Conservation (phyloP, 1,140 invertebrate species). For the Macrobrachium rosenbergii region DNA sequence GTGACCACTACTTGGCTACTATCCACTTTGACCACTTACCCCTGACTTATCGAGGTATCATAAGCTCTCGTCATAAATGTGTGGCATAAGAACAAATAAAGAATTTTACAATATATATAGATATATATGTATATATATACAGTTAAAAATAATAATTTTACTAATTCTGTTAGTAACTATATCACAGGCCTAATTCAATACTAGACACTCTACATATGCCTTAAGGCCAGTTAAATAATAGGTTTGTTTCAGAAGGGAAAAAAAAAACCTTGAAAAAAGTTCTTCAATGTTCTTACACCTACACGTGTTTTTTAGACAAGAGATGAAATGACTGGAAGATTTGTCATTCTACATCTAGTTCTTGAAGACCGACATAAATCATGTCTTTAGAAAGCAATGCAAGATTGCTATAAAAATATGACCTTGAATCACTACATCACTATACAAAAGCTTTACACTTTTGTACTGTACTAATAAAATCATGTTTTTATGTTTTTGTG, state of each 20-base stretch:
- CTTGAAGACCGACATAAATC: slow-evolving; percentile 51
- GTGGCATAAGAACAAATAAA: slow-evolving; percentile 23
- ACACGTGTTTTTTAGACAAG: slow-evolving; percentile 38
- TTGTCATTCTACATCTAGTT: slow-evolving; percentile 51
- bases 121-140: slow-evolving; percentile 3
- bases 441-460: slow-evolving; percentile 63
- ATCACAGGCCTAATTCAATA: too few species aligned
- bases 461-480: slow-evolving; percentile 62
- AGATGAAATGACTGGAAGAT: slow-evolving; percentile 64
- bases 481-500: slow-evolving; percentile 56
- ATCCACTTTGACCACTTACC: slow-evolving; percentile 28
- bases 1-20: slow-evolving; percentile 34
- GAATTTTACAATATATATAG: neutral
- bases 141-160: slow-evolving; percentile 1
- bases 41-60: slow-evolving; percentile 40
- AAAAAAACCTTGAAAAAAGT: neutral
- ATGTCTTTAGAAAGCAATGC: slow-evolving; percentile 56
- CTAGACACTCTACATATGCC: too few species aligned
- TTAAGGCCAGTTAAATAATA: too few species aligned
- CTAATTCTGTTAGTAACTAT: too few species aligned
- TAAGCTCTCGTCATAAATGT: slow-evolving; percentile 26
- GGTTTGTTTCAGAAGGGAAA: too few species aligned
- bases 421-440: slow-evolving; percentile 45
- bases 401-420: slow-evolving; percentile 64
- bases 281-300: slow-evolving; percentile 43